phyloP scores from a whole-genome alignment of 2,797 vertebrate genomes.

The Epinephelus awoara region DNA sequence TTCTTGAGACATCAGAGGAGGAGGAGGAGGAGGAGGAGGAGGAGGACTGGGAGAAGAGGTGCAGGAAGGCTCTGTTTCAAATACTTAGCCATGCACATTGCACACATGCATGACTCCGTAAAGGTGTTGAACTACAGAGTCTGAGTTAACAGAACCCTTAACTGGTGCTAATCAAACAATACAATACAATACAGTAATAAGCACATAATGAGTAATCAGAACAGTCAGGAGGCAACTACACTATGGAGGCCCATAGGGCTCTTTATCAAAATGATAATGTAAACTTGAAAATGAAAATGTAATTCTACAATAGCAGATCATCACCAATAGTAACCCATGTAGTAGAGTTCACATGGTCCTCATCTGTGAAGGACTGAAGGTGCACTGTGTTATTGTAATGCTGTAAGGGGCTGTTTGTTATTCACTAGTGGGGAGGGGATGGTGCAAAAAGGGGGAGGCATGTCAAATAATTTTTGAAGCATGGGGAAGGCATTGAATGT shows the following conservation, averaged over 20 bases:
- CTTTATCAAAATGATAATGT: too few species aligned
- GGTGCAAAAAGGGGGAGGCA: too few species aligned
- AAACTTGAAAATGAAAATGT: too few species aligned
- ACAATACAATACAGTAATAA: too few species aligned
- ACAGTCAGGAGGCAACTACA: not conserved
- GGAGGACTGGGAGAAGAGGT: constrained; percentile 8
- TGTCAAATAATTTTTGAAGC: too few species aligned
- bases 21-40: not conserved
- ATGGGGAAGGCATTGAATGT: too few species aligned
- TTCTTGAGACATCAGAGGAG: constrained; percentile 9
- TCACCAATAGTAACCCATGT: not conserved
- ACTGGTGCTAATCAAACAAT: not conserved
- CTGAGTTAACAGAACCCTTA: not conserved
- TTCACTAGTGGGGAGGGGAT: too few species aligned
- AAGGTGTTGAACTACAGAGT: not conserved
- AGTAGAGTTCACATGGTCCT: not conserved
- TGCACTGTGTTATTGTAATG: constrained; percentile 2
- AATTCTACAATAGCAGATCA: not conserved
- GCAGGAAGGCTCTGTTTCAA: not conserved
- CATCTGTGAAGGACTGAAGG: too few species aligned
- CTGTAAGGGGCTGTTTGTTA: not conserved
- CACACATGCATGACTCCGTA: not conserved
- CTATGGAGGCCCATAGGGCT: too few species aligned
- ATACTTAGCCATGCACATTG: not conserved
- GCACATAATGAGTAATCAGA: not conserved